Percentiles rank a stretch among this genome's conserved stretches.
phyloP scores from a whole-genome alignment of 2,797 vertebrate genomes.

The Onychomys arenicola region DNA sequence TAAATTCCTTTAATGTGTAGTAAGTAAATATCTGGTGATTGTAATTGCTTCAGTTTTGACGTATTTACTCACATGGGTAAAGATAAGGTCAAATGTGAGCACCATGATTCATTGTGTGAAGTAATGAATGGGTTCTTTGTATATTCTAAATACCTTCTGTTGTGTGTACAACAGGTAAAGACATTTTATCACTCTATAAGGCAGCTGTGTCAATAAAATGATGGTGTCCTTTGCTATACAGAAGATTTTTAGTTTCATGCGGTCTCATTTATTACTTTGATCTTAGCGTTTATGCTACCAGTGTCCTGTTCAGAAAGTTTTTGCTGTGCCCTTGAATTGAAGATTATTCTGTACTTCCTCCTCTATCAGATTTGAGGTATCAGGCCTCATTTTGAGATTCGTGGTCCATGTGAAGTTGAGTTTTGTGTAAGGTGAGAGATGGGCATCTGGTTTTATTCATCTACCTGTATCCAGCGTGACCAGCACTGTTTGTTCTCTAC shows the following conservation, averaged over 20 bases:
- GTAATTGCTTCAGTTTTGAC: not conserved
- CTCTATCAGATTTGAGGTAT: not conserved
- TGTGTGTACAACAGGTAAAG: not conserved
- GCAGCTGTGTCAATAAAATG: not conserved
- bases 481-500: not conserved
- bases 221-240: not conserved
- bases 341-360: not conserved
- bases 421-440: not conserved
- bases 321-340: not conserved
- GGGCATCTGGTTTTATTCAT: not conserved
- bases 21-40: not conserved
- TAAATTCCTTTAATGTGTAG: not conserved
- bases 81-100: not conserved
- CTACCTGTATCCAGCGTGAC: not conserved
- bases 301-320: not conserved
- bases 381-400: not conserved
- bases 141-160: not conserved
- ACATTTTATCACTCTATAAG: not conserved
- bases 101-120: not conserved
- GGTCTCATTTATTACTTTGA: not conserved
- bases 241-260: not conserved
- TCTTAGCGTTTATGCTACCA: not conserved
- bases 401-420: not conserved
- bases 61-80: not conserved
- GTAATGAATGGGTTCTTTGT: not conserved